These are phyloP conservation scores for Lineus longissimus DNA, from an alignment of 1,140 invertebrate genomes.

Conservation along the genomic window DNA sequence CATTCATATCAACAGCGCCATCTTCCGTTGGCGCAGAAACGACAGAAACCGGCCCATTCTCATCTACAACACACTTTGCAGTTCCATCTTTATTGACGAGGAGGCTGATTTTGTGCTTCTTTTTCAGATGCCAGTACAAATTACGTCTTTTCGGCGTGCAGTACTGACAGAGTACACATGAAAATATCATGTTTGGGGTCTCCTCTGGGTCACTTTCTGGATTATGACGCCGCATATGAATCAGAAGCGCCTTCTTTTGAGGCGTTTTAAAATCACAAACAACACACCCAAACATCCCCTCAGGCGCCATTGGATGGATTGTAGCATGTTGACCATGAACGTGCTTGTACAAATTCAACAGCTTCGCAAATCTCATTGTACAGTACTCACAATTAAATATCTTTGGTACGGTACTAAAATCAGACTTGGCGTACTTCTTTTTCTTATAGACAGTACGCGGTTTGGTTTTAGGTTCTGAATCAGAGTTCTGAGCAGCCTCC, in stretches of 20 bases:
- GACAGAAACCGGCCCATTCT: constrained; percentile 3
- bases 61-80: constrained; percentile 36
- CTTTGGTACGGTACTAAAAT: constrained; percentile 42
- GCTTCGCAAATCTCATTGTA: constrained; percentile 49
- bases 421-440: constrained; percentile 25
- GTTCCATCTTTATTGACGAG: constrained; percentile 42
- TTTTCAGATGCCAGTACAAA: constrained; percentile 49
- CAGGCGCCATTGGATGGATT: constrained; percentile 32
- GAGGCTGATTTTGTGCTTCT: constrained; percentile 49
- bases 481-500: neutral
- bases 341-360: constrained; percentile 51
- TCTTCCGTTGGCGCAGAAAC: neutral
- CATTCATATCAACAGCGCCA: too few relatives aligned
- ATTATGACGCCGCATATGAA: constrained; percentile 51
- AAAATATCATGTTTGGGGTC: constrained; percentile 38
- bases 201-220: neutral
- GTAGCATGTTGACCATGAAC: constrained; percentile 44
- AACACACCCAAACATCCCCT: constrained; percentile 41
- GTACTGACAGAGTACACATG: constrained; percentile 48
- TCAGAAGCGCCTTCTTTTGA: constrained; percentile 44
- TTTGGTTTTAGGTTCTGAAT: neutral
- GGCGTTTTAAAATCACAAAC: constrained; percentile 47
- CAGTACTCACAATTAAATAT: constrained; percentile 52
- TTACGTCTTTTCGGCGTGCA: constrained; percentile 43
- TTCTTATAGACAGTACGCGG: neutral